Evolutionary conservation across 2,888 invertebrate genomes (phyloP), one percentile per base, ranked within the genome.

Genomic region (Chorisops tibialis): DNA sequence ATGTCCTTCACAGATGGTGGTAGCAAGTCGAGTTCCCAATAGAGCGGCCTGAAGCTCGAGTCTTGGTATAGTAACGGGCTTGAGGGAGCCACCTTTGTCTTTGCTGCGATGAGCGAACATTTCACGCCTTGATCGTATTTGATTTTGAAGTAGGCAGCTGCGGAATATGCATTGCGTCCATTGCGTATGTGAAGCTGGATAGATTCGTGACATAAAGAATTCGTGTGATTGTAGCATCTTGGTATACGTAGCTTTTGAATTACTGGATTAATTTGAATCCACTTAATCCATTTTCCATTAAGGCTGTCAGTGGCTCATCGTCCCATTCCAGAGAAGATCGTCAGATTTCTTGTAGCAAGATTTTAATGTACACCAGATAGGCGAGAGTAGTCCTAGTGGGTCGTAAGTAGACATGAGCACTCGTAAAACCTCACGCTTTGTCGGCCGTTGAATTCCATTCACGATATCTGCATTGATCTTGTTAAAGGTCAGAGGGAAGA

Each of bases 81-180:
- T 64, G 19, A 43, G 12, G 66, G 66, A 5, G 66, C 65, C 19
- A 62, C 62, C 19, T 60, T 56, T 21, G 65, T 50, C 22, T 65
- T 67, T 4, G 61, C 60, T 7, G 37, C 21, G 14, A 68, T 61
- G 12, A 70, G n/a, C 5, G 61, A 38, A 9, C 50, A 48, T 49
- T 64, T 59, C 24, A 66, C 38, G 0, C 37, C 7, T 11, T 61
- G 22, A 1, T 45, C 58, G 2, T 45, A 58, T 18, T 39, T 4
- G 47, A 60, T 58, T 22, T 63, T 61, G 62, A 67, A 67, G 11
- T 64, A 67, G 1, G 63, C 63, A 3, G 65, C 69, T 2, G 66
- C 67, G 1, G 64, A 65, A 45, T 65, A 68, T 4, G 68, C 70
- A n/a, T 59, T 37, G 65, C 66, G 24, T 63, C 66, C 1, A 66